A percentile compares a stretch with the other conserved stretches of the same genome.
These are phyloP conservation scores for Accipiter virgatus DNA, from an alignment of 2,113 vertebrate species.

Conservation along the genomic window DNA sequence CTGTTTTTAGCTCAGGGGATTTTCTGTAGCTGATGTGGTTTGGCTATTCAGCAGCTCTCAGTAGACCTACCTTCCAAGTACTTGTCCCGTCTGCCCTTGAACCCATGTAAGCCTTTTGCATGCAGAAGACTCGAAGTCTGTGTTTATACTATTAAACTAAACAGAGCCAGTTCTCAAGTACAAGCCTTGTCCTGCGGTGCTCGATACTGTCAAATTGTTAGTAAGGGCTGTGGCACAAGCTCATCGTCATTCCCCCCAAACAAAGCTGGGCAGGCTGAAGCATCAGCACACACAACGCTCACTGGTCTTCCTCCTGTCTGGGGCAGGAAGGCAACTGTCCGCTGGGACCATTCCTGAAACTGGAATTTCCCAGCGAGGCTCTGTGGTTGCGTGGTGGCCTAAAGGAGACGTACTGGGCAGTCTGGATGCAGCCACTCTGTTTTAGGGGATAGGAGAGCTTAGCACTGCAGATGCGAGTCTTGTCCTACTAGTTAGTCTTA, in stretches of 20 bases:
- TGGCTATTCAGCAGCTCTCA: neutral
- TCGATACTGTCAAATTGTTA: neutral
- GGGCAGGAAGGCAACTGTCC: neutral
- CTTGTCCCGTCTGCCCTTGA: neutral
- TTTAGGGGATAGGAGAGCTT: neutral
- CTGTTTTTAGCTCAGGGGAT: neutral
- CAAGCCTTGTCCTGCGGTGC: neutral
- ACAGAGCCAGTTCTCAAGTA: neutral
- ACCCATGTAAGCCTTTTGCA: neutral
- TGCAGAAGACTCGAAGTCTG: neutral
- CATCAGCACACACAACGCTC: neutral
- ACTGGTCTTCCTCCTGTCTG: neutral
- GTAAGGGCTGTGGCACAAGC: neutral
- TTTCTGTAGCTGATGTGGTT: slow-evolving; percentile 7
- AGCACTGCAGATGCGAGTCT: neutral
- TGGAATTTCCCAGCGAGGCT: neutral
- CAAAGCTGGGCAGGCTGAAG: neutral
- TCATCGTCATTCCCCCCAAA: neutral
- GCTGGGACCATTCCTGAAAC: neutral
- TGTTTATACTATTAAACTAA: slow-evolving; percentile 25
- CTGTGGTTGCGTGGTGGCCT: neutral
- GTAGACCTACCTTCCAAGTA: neutral
- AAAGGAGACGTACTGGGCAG: neutral
- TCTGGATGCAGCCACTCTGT: neutral
- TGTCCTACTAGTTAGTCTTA: neutral